phyloP scores from a whole-genome alignment of 2,888 invertebrate genomes.

The Charanyca ferruginea region DNA sequence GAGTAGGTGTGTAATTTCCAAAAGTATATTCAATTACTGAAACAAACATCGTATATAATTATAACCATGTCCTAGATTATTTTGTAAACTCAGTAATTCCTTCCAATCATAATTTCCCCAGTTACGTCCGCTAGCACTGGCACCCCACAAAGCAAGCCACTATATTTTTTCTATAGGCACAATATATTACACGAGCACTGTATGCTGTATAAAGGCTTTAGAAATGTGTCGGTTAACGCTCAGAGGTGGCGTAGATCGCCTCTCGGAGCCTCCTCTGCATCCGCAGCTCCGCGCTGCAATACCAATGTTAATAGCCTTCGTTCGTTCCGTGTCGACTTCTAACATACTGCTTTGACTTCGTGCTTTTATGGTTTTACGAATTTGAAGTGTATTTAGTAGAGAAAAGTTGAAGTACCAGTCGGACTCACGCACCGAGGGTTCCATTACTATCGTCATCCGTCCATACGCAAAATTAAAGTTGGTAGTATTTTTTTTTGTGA shows the following conservation, averaged over 20 bases:
- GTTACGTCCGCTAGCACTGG: slow-evolving; percentile 32
- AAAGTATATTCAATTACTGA: too few relatives aligned
- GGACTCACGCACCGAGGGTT: too few relatives aligned
- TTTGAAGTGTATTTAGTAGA: slow-evolving; percentile 7
- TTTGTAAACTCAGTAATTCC: not conserved
- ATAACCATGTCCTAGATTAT: too few relatives aligned
- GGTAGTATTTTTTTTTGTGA: too few relatives aligned
- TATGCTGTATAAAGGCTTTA: slow-evolving; percentile 59
- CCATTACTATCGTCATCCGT: too few relatives aligned
- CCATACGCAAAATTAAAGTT: too few relatives aligned
- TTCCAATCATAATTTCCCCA: not conserved
- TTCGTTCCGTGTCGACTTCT: slow-evolving; percentile 16
- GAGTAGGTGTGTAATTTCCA: too few relatives aligned
- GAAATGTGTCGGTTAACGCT: slow-evolving; percentile 54
- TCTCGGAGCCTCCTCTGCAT: slow-evolving; percentile 2
- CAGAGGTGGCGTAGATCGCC: slow-evolving; percentile 39
- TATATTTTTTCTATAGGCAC: slow-evolving; percentile 64
- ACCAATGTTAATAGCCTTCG: slow-evolving; percentile 47
- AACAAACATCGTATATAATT: too few relatives aligned
- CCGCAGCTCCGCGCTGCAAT: slow-evolving; percentile 28
- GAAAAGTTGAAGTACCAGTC: too few relatives aligned
- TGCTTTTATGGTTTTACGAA: slow-evolving; percentile 22
- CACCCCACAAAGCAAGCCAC: slow-evolving; percentile 43
- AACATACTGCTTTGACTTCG: slow-evolving; percentile 38
- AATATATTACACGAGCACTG: slow-evolving; percentile 59